Base-by-base conservation (phyloP, 1,140 invertebrate genomes). In the Meloidogyne exigua region DNA sequence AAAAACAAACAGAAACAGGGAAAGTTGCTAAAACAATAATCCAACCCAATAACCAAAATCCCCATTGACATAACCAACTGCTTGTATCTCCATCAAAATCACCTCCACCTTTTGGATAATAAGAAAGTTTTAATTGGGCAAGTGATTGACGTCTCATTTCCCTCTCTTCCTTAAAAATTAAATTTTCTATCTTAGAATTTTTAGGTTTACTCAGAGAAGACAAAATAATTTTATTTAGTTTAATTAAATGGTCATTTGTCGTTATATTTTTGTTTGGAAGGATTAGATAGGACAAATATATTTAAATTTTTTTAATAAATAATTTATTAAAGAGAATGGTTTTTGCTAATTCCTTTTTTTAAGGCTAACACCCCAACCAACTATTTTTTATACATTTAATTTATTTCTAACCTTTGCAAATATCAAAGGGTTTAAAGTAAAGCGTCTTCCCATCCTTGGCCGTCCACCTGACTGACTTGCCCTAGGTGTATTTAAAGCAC, bases 1-100 rank as follows among this genome's bases (percentile, higher is more conserved):
- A 96, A 44, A 96, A 91, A 86, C 94, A 93, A 0, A 97, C 49
- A 1, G 95, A 96, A 86, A 98, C 95, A 0, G 95, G 95, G 90
- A 98, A 92, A 0, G 95, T 97, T 13, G 95, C 82, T 5, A 93
- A 84, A 91, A 94, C 93, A 12, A 95, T 94, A 57, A 97, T 87
- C 26, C 79, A 88, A 23, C 87, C 87, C 9, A 88, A 44, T 12
- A 77, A 44, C 74, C 65, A 70, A 68, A 75, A 75, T 26, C 49
- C 69, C 74, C 77, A 79, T 74, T 69, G 44, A 57, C 64, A 71
- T 12, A 76, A 36, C 42, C 26, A 72, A 72, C 75, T 76, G 39
- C 66, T 64, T 13, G 74, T 28, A 82, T 92, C 25, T 57, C 90
- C 89, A 69, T 92, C 91, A 76, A 90, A 90, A 63, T 90, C 90